Conservation (phyloP, 2,113 vertebrate genomes). For the Oncorhynchus nerka region DNA sequence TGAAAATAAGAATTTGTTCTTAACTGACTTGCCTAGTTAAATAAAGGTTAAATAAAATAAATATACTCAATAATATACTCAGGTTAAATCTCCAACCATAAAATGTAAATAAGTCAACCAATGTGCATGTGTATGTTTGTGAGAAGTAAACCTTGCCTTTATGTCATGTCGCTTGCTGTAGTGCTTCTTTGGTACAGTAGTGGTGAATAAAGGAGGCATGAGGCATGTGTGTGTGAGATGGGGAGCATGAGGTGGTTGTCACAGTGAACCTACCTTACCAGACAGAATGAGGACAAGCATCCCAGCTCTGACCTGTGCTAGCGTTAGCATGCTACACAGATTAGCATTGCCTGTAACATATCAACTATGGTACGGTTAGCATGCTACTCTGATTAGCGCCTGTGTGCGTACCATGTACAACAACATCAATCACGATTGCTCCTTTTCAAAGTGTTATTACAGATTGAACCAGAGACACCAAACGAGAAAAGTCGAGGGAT, state of each 20-base stretch:
- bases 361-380: neutral
- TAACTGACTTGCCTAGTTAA: too few relatives aligned
- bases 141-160: too few relatives aligned
- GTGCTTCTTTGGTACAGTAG: neutral
- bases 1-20: too few relatives aligned
- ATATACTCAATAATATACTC: neutral
- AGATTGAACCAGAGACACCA: neutral
- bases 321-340: neutral
- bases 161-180: too few relatives aligned
- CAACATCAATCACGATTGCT: too few relatives aligned
- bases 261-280: neutral
- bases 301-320: neutral
- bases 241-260: neutral
- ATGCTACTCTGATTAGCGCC: neutral
- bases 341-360: neutral
- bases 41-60: too few relatives aligned
- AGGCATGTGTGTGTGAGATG: neutral
- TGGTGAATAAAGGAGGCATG: neutral
- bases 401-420: slow-evolving; percentile 15
- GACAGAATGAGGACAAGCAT: slow-evolving; percentile 7
- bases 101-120: neutral
- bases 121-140: neutral
- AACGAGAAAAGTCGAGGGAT: neutral
- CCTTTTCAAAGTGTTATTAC: too few relatives aligned
- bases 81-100: neutral